Evolutionary conservation across 2,888 invertebrate genomes (phyloP).

Genomic region (Drosophila meridionalis): DNA sequence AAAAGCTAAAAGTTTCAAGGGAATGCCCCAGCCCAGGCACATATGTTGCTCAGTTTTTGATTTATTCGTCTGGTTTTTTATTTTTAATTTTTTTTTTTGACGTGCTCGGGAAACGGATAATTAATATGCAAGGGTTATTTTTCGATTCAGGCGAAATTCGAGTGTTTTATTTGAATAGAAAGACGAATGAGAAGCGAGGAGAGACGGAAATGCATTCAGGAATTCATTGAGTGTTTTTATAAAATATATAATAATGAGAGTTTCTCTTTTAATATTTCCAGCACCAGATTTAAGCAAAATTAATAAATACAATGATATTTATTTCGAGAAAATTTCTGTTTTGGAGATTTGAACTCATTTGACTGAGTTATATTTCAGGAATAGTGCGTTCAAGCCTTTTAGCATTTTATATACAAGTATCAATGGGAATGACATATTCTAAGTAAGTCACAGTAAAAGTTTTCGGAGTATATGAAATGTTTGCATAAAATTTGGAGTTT

Average conservation of each 20-base stretch:
- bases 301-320: background rate
- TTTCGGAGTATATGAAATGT: no score
- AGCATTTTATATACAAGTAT: no score
- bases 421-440: no score
- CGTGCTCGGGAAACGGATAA: slow-evolving; percentile 38
- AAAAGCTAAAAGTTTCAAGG: slow-evolving; percentile 65
- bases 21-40: background rate
- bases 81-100: background rate
- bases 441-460: no score
- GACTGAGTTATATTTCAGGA: background rate
- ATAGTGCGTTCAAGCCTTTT: no score
- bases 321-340: background rate
- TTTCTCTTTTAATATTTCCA: slow-evolving; percentile 39
- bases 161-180: background rate
- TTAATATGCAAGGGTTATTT: slow-evolving; percentile 33
- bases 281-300: slow-evolving; percentile 3
- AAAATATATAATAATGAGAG: slow-evolving; percentile 10
- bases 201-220: slow-evolving; percentile 8
- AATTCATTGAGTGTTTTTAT: slow-evolving; percentile 9
- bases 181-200: background rate
- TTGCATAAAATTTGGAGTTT: no score
- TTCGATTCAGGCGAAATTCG: slow-evolving; percentile 1
- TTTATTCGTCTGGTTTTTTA: slow-evolving; percentile 42
- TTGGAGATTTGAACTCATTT: background rate
- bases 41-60: slow-evolving; percentile 41